These are phyloP conservation scores for Crotalus tigris DNA, from an alignment of 2,113 vertebrate species.

Conservation along the genomic window DNA sequence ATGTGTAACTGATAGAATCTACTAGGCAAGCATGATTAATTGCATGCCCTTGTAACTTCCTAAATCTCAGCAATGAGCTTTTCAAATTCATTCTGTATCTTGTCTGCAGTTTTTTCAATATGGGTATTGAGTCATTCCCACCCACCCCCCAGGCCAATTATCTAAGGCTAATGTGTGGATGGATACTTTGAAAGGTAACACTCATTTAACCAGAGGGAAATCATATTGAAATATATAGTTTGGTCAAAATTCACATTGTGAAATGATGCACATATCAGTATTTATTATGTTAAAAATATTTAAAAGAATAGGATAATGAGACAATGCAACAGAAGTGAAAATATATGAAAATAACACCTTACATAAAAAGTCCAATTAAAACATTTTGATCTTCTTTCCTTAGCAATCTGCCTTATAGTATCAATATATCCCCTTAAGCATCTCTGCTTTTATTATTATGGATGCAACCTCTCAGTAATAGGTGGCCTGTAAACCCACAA, in stretches of 20 bases:
- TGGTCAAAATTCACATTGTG: not conserved
- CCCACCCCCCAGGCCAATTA: not conserved
- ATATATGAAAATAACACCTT: not conserved
- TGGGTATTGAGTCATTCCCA: not conserved
- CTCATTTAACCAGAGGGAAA: not conserved
- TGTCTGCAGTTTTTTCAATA: not conserved
- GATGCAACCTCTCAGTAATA: not conserved
- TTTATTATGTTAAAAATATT: not conserved
- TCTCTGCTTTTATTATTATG: not conserved
- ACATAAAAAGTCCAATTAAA: not conserved
- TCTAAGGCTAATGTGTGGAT: not conserved
- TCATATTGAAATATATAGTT: not conserved
- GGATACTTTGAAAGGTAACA: not conserved
- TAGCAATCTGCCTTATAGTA: not conserved
- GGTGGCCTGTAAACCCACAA: not conserved
- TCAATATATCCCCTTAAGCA: not conserved
- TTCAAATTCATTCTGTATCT: not conserved
- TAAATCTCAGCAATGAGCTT: not conserved
- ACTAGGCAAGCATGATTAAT: not conserved
- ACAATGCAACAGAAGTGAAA: not conserved
- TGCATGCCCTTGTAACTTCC: not conserved
- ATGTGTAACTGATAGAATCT: not conserved
- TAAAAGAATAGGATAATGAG: not conserved
- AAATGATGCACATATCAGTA: not conserved
- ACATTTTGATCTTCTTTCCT: not conserved